phyloP scores from a whole-genome alignment of 1,140 invertebrate species.

The Cephus cinctus region DNA sequence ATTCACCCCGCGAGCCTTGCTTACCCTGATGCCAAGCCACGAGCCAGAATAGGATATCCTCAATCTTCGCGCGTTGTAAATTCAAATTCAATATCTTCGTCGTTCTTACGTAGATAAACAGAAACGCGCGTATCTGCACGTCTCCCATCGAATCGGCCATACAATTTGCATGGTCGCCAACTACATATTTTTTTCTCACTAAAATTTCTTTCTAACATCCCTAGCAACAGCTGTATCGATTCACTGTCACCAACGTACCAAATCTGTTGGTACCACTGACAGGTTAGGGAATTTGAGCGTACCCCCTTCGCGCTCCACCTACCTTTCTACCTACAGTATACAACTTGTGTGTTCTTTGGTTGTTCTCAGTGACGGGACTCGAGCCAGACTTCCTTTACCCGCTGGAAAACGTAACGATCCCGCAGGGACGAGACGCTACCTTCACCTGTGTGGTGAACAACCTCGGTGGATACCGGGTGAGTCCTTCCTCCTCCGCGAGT shows the following conservation, averaged over 20 bases:
- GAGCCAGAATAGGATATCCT: slow-evolving; percentile 13
- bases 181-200: too few relatives aligned
- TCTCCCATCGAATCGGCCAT: too few relatives aligned
- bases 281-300: too few relatives aligned
- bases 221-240: too few relatives aligned
- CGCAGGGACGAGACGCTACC: slow-evolving; percentile 82
- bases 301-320: too few relatives aligned
- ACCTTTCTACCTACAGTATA: too few relatives aligned
- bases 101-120: not conserved
- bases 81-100: slow-evolving; percentile 29
- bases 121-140: too few relatives aligned
- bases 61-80: slow-evolving; percentile 23
- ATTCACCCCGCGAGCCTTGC: slow-evolving; percentile 29
- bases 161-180: too few relatives aligned
- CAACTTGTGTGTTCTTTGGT: slow-evolving; percentile 15
- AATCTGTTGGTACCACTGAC: too few relatives aligned
- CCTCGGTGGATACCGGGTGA: slow-evolving; percentile 90
- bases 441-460: slow-evolving; percentile 90
- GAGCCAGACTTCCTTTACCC: slow-evolving; percentile 84
- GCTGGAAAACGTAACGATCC: slow-evolving; percentile 82
- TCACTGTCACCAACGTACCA: too few relatives aligned
- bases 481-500: slow-evolving; percentile 75
- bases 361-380: slow-evolving; percentile 62
- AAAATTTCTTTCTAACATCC: too few relatives aligned
- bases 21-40: slow-evolving; percentile 9